phyloP scores from a whole-genome alignment of 2,797 vertebrate species.

The Lacerta bilineata region DNA sequence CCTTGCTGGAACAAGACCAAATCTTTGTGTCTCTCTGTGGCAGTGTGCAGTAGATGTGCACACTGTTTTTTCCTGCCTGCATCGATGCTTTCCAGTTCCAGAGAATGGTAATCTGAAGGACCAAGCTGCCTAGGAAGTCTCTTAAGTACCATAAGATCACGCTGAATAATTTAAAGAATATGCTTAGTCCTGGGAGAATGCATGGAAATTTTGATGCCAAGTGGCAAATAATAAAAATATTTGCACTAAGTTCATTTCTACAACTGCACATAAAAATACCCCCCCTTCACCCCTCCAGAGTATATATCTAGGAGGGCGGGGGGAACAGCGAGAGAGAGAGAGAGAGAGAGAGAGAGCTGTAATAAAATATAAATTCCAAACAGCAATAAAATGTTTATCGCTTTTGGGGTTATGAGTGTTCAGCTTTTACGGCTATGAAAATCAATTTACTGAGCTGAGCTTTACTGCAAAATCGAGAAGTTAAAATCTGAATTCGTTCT shows the following conservation, averaged over 20 bases:
- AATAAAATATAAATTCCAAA: constrained; percentile 78
- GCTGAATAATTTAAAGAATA: constrained; percentile 53
- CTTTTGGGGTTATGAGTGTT: constrained; percentile 75
- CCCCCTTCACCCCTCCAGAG: constrained; percentile 45
- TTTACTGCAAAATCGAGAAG: constrained; percentile 72
- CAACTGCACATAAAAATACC: constrained; percentile 70
- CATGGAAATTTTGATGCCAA: constrained; percentile 69
- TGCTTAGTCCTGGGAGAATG: constrained; percentile 61
- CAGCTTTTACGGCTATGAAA: constrained; percentile 76
- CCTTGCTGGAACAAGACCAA: neutral
- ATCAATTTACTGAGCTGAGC: constrained; percentile 75
- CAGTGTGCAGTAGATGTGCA: neutral
- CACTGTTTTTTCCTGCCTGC: neutral
- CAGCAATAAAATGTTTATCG: constrained; percentile 76
- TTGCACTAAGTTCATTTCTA: constrained; percentile 73
- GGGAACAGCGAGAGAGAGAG: no score
- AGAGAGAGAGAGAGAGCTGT: constrained; percentile 55
- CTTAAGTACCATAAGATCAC: neutral
- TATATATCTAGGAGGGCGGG: constrained; percentile 41
- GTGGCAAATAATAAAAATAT: constrained; percentile 77
- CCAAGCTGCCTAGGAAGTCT: constrained; percentile 10
- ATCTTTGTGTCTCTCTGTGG: neutral
- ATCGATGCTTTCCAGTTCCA: neutral
- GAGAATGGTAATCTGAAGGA: neutral
- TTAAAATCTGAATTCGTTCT: constrained; percentile 61